Percentiles rank a stretch among this genome's conserved stretches.
phyloP scores from a whole-genome alignment of 92 coral and sea anemone species.

The Actinernus sp. region DNA sequence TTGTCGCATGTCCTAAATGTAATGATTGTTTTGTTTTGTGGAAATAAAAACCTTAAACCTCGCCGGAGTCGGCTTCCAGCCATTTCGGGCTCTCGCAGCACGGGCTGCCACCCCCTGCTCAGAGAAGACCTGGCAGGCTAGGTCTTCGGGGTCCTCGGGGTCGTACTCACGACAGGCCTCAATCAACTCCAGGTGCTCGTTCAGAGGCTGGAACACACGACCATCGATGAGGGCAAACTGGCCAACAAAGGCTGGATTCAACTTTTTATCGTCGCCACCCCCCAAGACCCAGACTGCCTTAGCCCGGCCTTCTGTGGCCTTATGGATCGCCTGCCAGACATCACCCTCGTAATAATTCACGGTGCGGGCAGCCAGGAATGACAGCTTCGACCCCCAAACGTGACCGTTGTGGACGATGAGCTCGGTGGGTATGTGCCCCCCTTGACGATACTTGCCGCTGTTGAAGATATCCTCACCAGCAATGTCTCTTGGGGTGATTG shows the following conservation, averaged over 20 bases:
- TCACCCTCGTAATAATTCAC: not conserved
- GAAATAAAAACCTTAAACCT: too few species aligned
- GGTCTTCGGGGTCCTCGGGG: not conserved
- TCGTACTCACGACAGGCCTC: too few species aligned
- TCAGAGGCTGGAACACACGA: not conserved
- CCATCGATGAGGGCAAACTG: too few species aligned
- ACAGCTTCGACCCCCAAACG: too few species aligned
- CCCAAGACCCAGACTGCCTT: slow-evolving; percentile 16
- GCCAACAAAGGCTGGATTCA: too few species aligned
- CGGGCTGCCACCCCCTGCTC: not conserved
- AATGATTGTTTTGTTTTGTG: too few species aligned
- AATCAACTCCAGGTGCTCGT: not conserved
- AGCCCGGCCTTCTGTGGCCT: not conserved
- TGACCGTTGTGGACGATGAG: too few species aligned
- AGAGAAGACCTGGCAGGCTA: not conserved
- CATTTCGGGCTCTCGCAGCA: not conserved
- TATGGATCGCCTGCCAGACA: slow-evolving; percentile 1
- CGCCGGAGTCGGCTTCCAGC: too few species aligned
- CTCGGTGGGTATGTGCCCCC: too few species aligned
- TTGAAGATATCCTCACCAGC: too few species aligned
- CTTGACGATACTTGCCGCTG: slow-evolving; percentile 3
- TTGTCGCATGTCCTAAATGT: too few species aligned
- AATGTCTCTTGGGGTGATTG: not conserved
- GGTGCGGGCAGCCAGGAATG: not conserved
- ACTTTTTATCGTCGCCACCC: too few species aligned